Conservation (phyloP, 2,113 vertebrate genomes). For the Bothrops jararaca region DNA sequence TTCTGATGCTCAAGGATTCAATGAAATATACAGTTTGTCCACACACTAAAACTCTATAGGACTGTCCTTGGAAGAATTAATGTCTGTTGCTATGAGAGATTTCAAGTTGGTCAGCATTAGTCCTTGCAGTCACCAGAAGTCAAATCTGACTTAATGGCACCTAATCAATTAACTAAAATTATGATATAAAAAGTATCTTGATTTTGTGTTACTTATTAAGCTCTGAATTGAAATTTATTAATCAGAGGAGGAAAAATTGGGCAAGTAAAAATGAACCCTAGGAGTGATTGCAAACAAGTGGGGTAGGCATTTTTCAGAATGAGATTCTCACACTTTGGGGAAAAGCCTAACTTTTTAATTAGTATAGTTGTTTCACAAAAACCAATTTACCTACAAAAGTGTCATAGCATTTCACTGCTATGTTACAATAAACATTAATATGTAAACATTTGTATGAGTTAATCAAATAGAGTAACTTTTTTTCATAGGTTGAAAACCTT, state of each 20-base stretch:
- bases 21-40: neutral
- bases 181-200: neutral
- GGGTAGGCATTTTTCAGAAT: neutral
- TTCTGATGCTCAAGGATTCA: neutral
- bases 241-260: neutral
- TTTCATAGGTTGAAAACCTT: neutral
- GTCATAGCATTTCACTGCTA: neutral
- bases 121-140: neutral
- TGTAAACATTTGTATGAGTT: neutral
- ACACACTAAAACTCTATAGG: neutral
- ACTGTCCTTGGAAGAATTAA: neutral
- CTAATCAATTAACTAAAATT: neutral
- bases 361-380: neutral
- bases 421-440: neutral
- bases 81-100: neutral
- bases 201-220: neutral
- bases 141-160: neutral
- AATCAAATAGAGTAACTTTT: neutral
- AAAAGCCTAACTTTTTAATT: neutral
- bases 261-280: neutral
- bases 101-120: neutral
- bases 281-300: neutral
- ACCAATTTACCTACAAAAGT: neutral
- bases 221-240: neutral
- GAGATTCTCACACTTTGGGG: neutral